These are phyloP conservation scores for Salticus scenicus DNA, from an alignment of 2,888 invertebrate genomes.

Conservation along the genomic window DNA sequence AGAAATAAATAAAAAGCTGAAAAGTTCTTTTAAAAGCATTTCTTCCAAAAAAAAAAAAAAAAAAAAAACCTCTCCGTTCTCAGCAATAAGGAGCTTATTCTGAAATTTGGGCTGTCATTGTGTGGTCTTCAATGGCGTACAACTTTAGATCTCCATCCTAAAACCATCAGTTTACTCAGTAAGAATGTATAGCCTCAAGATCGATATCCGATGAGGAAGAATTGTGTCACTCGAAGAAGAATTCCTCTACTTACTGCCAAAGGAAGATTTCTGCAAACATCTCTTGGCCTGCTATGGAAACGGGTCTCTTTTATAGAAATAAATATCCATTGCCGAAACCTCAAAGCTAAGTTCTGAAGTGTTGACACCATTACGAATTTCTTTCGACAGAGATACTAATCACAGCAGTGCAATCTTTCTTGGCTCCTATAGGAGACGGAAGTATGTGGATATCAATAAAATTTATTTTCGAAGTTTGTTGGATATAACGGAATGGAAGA, in stretches of 20 bases:
- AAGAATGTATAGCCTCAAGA: conserved; percentile 24
- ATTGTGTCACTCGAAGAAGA: conserved; percentile 39
- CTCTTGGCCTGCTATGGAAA: conserved; percentile 31
- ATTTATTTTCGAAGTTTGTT: conserved; percentile 25
- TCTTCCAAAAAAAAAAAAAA: no score
- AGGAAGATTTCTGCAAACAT: conserved; percentile 50
- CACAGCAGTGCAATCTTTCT: conserved; percentile 6
- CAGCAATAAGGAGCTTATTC: no score
- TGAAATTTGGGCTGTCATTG: no score
- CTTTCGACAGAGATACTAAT: conserved; percentile 23
- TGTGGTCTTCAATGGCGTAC: no score
- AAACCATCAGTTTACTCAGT: not conserved
- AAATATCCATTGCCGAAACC: conserved; percentile 1
- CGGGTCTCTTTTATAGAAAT: conserved; percentile 27
- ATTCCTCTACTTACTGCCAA: conserved; percentile 26
- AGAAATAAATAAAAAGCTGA: no score
- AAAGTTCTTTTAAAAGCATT: no score
- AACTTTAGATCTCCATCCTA: not conserved
- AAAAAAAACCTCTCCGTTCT: no score
- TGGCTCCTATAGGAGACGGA: not conserved
- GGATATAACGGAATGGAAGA: not conserved
- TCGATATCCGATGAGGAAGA: conserved; percentile 37
- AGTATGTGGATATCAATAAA: conserved; percentile 20
- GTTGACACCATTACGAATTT: not conserved
- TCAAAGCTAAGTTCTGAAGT: not conserved